Percentiles rank a stretch among this genome's conserved stretches.
Conservation (phyloP, 2,113 vertebrate genomes). For the Suncus etruscus region DNA sequence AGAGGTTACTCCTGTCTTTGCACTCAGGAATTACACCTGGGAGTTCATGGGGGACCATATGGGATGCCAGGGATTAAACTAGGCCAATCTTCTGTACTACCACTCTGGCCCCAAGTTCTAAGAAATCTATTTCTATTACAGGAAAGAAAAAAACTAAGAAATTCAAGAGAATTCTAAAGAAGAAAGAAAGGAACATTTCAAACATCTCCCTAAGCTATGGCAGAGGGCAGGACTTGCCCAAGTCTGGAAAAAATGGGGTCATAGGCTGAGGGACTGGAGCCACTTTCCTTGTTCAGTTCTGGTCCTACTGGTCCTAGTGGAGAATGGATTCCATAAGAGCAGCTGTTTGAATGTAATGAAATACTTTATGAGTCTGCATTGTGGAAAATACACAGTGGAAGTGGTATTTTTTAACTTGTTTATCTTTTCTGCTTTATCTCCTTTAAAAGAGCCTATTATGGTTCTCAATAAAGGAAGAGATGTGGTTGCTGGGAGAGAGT, state of each 20-base stretch:
- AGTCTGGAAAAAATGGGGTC: accelerated
- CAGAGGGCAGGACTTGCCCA: neutral
- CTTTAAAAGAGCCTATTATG: constrained; percentile 61
- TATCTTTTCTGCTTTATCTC: constrained; percentile 69
- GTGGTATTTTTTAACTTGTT: constrained; percentile 67
- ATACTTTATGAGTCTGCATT: constrained; percentile 74
- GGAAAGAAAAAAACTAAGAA: neutral
- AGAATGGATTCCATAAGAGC: constrained; percentile 57
- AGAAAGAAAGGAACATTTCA: neutral
- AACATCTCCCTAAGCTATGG: neutral
- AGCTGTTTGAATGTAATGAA: constrained; percentile 75
- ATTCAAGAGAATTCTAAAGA: neutral
- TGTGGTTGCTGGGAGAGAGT: constrained; percentile 24
- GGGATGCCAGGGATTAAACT: too few relatives aligned
- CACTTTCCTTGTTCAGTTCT: neutral
- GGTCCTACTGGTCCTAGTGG: constrained; percentile 1
- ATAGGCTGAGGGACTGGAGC: neutral
- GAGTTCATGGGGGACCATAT: too few relatives aligned
- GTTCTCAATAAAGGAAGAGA: constrained; percentile 56
- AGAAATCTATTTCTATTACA: neutral
- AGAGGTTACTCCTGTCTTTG: too few relatives aligned
- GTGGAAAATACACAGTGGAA: constrained; percentile 53
- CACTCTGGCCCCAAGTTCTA: neutral
- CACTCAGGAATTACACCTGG: too few relatives aligned
- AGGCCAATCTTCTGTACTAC: too few relatives aligned